Conservation (phyloP, 1,140 invertebrate species). For the Stegodyphus dumicola region DNA sequence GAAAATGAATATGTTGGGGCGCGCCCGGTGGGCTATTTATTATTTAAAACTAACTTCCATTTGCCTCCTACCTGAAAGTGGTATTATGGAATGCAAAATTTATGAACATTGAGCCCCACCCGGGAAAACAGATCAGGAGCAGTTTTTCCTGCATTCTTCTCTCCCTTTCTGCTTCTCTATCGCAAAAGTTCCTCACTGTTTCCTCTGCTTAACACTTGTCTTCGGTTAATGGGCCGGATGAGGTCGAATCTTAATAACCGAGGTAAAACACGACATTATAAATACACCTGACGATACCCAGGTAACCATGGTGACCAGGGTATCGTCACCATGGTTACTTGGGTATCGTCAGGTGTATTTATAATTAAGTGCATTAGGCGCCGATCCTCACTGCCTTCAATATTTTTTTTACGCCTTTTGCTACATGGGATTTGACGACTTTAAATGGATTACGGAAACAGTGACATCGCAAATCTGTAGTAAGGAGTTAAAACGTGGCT, state of each 20-base stretch:
- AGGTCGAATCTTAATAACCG: constrained; percentile 25
- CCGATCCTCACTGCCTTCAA: not conserved
- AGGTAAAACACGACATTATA: constrained; percentile 25
- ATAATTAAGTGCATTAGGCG: too few relatives aligned
- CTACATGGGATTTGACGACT: constrained; percentile 27
- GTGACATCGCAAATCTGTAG: constrained; percentile 31
- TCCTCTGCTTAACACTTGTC: constrained; percentile 48
- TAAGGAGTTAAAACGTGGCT: constrained; percentile 8
- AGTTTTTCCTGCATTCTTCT: constrained; percentile 16
- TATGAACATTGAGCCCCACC: constrained; percentile 31
- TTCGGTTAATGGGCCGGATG: constrained; percentile 41
- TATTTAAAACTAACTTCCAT: constrained; percentile 58
- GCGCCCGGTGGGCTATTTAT: constrained; percentile 39
- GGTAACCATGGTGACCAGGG: constrained; percentile 41
- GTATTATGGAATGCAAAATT: constrained; percentile 57
- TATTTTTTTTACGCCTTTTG: constrained; percentile 28
- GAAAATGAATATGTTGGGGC: constrained; percentile 53
- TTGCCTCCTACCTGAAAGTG: constrained; percentile 34
- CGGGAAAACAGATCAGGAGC: constrained; percentile 38
- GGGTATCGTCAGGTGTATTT: too few relatives aligned
- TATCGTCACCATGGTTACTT: too few relatives aligned
- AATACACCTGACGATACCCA: constrained; percentile 35
- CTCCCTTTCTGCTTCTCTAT: not conserved
- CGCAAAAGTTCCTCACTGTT: not conserved
- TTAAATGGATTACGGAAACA: constrained; percentile 37